Conservation (phyloP, 2,113 vertebrate species). For the Mola mola region DNA sequence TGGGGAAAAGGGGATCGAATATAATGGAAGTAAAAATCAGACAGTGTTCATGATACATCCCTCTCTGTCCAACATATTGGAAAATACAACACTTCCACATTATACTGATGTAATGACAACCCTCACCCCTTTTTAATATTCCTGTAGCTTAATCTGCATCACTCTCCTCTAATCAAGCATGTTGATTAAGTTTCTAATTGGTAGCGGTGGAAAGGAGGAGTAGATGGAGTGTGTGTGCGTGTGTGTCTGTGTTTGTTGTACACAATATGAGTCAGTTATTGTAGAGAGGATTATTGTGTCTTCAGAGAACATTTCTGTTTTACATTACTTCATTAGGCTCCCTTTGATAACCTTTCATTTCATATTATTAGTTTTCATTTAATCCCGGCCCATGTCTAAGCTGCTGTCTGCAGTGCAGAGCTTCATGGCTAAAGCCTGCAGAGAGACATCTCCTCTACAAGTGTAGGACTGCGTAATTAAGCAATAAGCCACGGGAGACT, state of each 20-base stretch:
- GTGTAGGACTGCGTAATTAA: constrained; percentile 65
- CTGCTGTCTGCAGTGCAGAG: constrained; percentile 35
- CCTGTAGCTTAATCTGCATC: constrained; percentile 27
- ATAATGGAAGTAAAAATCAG: too few relatives aligned
- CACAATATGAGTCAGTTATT: constrained; percentile 50
- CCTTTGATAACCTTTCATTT: constrained; percentile 71
- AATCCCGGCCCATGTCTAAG: constrained; percentile 62
- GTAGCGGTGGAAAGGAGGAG: constrained; percentile 29
- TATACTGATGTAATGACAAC: constrained; percentile 12
- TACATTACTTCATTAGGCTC: constrained; percentile 68
- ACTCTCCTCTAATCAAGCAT: constrained; percentile 50
- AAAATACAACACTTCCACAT: background rate
- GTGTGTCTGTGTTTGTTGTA: constrained; percentile 21
- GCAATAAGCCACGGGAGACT: constrained; percentile 54
- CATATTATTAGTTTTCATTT: constrained; percentile 70
- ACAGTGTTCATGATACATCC: background rate
- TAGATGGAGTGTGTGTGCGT: constrained; percentile 8
- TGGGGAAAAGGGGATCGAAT: too few relatives aligned
- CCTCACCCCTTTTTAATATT: constrained; percentile 34
- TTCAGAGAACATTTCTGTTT: constrained; percentile 64
- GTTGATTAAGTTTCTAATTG: constrained; percentile 57
- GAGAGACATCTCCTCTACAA: constrained; percentile 54
- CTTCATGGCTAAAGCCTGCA: constrained; percentile 46
- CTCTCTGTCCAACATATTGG: background rate
- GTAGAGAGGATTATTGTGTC: constrained; percentile 60